A percentile compares a stretch with the other conserved stretches of the same genome.
Conservation (phyloP, 2,113 vertebrate genomes). For the Copsychus sechellarum region DNA sequence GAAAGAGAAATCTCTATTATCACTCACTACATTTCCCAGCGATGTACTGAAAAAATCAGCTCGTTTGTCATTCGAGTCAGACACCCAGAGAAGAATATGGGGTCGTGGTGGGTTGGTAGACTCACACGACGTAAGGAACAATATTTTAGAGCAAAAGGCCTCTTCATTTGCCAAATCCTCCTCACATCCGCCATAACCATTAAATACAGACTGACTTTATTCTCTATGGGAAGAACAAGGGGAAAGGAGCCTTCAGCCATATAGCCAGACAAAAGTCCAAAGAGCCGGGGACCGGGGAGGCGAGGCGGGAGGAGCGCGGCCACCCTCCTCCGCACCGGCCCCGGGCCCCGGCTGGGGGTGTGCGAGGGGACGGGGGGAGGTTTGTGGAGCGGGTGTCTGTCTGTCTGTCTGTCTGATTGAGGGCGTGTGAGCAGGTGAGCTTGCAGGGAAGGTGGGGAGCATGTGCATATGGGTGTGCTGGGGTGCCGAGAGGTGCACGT, state of each 20-base stretch:
- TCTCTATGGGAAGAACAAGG: constrained; percentile 90
- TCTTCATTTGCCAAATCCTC: constrained; percentile 90
- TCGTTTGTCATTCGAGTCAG: constrained; percentile 99
- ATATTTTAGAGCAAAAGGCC: constrained; percentile 89
- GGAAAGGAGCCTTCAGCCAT: constrained; percentile 84
- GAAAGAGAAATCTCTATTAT: constrained; percentile 99
- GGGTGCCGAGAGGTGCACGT: not conserved
- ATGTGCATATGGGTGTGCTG: accelerated
- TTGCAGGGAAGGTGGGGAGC: not conserved
- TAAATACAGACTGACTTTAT: constrained; percentile 99
- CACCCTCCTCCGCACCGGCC: not conserved
- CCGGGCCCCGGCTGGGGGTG: not conserved
- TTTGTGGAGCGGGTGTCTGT: not conserved
- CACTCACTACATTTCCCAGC: constrained; percentile 97
- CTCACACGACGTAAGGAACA: constrained; percentile 98
- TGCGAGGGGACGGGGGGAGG: not conserved
- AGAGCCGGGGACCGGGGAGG: constrained; percentile 79
- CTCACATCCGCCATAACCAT: constrained; percentile 98
- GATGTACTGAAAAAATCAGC: constrained; percentile 95
- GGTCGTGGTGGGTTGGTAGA: constrained; percentile 96
- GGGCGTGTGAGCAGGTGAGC: not conserved
- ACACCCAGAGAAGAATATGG: constrained; percentile 92
- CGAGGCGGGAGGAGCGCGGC: constrained; percentile 47
- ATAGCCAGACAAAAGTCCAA: constrained; percentile 85
- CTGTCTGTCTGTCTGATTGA: not conserved